Percentiles rank a stretch among this genome's conserved stretches.
Conservation (phyloP, 2,113 vertebrate species). For the Tachysurus vachellii region DNA sequence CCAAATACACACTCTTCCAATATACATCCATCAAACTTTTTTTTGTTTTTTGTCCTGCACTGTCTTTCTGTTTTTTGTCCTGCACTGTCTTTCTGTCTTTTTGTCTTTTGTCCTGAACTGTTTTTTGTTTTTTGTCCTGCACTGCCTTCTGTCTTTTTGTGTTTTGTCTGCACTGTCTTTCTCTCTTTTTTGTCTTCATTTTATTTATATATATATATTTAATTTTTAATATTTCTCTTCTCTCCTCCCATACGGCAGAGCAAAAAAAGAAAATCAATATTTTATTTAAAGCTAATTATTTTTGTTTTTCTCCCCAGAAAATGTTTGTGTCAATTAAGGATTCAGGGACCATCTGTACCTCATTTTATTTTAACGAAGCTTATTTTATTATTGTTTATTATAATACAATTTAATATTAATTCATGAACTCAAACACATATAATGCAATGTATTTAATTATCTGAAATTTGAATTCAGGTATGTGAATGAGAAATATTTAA, state of each 20-base stretch:
- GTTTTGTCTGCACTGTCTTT: no score
- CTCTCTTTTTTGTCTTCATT: no score
- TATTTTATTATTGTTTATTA: not conserved
- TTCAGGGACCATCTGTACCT: not conserved
- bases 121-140: no score
- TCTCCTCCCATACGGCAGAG: not conserved
- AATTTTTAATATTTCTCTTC: not conserved
- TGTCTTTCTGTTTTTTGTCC: no score
- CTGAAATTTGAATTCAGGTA: not conserved
- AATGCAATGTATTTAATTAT: not conserved
- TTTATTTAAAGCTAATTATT: slow-evolving; percentile 13
- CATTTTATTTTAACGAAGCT: no score
- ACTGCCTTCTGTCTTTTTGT: no score
- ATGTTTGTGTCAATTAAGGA: not conserved
- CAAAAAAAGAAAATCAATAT: not conserved
- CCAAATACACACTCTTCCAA: no score
- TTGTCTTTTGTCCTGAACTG: no score
- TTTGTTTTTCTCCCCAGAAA: not conserved
- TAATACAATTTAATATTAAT: not conserved
- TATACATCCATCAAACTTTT: no score
- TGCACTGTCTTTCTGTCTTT: no score
- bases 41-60: no score
- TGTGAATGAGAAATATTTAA: not conserved
- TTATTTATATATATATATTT: no score
- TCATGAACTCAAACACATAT: not conserved